Evolutionary conservation across 1,140 invertebrate species (phyloP).

Genomic region (Caenorhabditis inopinata): DNA sequence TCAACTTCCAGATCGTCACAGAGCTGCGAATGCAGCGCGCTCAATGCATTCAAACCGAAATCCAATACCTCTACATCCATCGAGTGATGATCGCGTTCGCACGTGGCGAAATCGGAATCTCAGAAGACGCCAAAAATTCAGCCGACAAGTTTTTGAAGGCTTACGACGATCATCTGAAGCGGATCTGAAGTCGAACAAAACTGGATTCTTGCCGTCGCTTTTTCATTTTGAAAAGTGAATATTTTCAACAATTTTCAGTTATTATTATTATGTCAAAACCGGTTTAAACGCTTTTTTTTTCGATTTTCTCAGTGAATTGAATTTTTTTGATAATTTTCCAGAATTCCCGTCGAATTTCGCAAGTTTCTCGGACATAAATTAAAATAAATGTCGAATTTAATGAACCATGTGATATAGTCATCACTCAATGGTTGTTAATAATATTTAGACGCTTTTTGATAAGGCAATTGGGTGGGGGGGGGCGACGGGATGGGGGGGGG

Average conservation of each 20-base stretch:
- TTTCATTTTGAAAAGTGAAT: neutral
- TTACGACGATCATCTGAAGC: constrained; percentile 9
- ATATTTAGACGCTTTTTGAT: too few relatives aligned
- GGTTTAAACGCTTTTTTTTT: neutral
- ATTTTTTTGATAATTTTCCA: neutral
- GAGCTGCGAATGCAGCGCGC: constrained; percentile 27
- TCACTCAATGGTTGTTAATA: too few relatives aligned
- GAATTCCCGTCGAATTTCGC: too few relatives aligned
- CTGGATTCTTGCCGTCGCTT: neutral
- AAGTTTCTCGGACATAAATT: too few relatives aligned
- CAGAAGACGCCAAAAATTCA: neutral
- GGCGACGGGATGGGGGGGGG: too few relatives aligned
- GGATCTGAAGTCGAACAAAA: neutral
- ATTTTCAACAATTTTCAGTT: neutral
- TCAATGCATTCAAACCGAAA: constrained; percentile 27
- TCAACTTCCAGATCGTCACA: neutral
- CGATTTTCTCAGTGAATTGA: neutral
- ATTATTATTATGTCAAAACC: too few relatives aligned
- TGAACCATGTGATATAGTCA: too few relatives aligned
- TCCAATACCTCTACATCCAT: constrained; percentile 36
- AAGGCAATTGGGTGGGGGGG: too few relatives aligned
- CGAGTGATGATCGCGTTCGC: constrained; percentile 17
- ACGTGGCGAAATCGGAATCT: neutral
- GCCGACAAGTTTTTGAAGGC: neutral
- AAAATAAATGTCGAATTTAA: too few relatives aligned